Conservation (phyloP, 2,888 invertebrate species). For the Sepioteuthis lessoniana region DNA sequence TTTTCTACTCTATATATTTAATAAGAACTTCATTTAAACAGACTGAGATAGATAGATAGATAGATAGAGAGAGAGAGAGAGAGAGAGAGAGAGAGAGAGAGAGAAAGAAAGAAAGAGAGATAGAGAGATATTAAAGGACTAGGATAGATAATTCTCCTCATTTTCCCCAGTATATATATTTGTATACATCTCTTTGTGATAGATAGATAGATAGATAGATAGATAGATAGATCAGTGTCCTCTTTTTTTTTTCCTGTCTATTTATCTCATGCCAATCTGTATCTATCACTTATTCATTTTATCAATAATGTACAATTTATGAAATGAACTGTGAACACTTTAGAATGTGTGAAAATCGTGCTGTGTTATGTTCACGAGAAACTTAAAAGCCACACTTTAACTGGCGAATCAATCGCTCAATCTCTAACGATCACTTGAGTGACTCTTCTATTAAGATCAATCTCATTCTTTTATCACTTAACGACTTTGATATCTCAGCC, state of each 20-base stretch:
- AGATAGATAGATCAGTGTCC: no score
- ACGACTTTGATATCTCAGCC: slow-evolving; percentile 33
- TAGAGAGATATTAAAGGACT: no score
- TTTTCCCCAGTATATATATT: no score
- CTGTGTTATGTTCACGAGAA: background rate
- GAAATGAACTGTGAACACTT: slow-evolving; percentile 33
- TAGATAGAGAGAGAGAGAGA: no score
- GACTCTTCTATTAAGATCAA: background rate
- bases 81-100: no score
- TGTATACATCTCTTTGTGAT: no score
- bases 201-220: no score
- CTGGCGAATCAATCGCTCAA: background rate
- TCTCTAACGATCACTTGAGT: background rate
- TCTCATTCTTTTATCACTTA: background rate
- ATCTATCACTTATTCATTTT: background rate
- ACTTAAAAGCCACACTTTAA: slow-evolving; percentile 33
- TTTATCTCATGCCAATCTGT: background rate
- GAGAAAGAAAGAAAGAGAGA: no score
- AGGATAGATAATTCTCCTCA: no score
- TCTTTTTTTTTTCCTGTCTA: background rate
- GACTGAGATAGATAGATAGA: no score
- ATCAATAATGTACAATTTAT: slow-evolving; percentile 2
- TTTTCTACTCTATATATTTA: no score
- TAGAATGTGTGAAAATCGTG: background rate
- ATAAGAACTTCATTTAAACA: no score